Base-by-base conservation (phyloP, 2,113 vertebrate species). In the Eretmodus cyanostictus region DNA sequence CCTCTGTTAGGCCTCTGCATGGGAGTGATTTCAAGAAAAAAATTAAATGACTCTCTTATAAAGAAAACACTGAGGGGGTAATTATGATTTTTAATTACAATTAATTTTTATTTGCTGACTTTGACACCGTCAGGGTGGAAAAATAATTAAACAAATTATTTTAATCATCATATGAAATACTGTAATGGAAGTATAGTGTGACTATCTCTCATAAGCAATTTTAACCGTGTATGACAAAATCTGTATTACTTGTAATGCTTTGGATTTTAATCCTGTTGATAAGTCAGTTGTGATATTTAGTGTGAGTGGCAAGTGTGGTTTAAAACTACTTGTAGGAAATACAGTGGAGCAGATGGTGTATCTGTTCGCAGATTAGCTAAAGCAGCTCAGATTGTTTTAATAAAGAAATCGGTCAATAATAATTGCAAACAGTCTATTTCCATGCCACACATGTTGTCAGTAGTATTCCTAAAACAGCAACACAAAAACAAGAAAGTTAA, bases 1-100 rank as follows among this genome's bases (percentile, higher is more conserved):
- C 89, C 83, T 63, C 45, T n/a, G 27, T 29, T 16, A 29, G 87
- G 83, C 55, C 80, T 83, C 81, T 83, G 51, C 54, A 87, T 82
- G 87, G 87, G 54, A 91, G 86, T 45, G 31, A 93, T 89, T 51
- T 90, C 47, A 14, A 38, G 31, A 42, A 59, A 54, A 82, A 79
- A 53, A 42, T 7, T 19, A 19, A 78, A 89, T 27, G 63, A 55
- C 40, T 89, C 40, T 11, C 36, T 78, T 61, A n/a, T 49, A 16
- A 89, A 87, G 42, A 54, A 80, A 81, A 55, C 27, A 80, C 8
- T 66, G 47, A 4, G 1, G 40, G 24, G 45, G n/a, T 38, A 83
- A 87, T 85, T 83, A 83, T 42, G 9, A 38, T 6, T 47, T 79
- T 82, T 17, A 83, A 47, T 87, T 36, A 42, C 4, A 47, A n/a